A percentile compares a stretch with the other conserved stretches of the same genome.
phyloP scores from a whole-genome alignment of 2,888 invertebrate genomes.

The Seladonia tumulorum region DNA sequence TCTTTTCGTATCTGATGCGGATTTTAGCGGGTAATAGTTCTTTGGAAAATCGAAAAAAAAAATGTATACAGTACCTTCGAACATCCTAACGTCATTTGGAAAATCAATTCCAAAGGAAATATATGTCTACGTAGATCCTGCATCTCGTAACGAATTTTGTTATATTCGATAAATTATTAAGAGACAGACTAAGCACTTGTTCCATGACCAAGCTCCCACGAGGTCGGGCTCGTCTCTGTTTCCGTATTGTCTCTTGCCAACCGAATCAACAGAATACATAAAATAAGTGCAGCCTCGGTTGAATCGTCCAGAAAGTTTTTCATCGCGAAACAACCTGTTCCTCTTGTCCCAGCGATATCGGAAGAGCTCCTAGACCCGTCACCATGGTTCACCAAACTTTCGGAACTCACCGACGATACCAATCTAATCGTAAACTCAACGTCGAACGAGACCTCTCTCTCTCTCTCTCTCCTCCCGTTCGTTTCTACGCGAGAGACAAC shows the following conservation, averaged over 20 bases:
- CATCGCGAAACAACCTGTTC: constrained; percentile 17
- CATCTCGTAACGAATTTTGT: not conserved
- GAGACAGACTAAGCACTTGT: not conserved
- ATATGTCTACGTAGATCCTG: too few species aligned
- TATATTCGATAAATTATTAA: not conserved
- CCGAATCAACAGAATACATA: not conserved
- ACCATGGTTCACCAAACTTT: constrained; percentile 1
- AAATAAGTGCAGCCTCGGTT: not conserved
- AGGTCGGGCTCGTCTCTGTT: not conserved
- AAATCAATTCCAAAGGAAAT: too few species aligned
- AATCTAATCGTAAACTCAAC: not conserved
- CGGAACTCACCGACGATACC: constrained; percentile 9
- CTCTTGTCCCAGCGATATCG: not conserved
- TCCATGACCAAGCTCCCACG: not conserved
- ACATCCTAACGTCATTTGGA: too few species aligned
- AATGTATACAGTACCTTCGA: too few species aligned
- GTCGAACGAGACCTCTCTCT: not conserved
- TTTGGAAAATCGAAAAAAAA: too few species aligned
- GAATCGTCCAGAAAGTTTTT: not conserved
- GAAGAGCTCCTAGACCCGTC: not conserved
- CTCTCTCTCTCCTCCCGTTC: not conserved
- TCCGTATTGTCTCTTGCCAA: not conserved
- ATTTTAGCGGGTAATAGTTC: too few species aligned
- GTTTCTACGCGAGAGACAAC: not conserved
- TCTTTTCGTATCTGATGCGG: too few species aligned